Evolutionary conservation across 2,888 invertebrate genomes (phyloP).

Genomic region (Tridacna gigas): DNA sequence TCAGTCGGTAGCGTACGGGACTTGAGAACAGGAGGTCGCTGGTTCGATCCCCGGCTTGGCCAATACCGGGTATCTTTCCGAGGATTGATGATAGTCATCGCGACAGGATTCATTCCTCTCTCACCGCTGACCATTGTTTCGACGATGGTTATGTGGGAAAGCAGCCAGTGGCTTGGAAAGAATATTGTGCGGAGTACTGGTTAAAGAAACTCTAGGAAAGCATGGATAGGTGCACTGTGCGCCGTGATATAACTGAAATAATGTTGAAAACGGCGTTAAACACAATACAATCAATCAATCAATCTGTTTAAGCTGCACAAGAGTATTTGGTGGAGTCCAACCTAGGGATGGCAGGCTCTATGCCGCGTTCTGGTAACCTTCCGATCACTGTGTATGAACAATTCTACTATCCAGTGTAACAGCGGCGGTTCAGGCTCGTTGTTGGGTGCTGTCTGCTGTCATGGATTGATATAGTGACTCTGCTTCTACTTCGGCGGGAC

Average conservation of each 20-base stretch:
- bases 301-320: too few relatives aligned
- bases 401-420: too few relatives aligned
- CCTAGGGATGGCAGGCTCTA: too few relatives aligned
- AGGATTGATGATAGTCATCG: background rate
- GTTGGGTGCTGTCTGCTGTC: too few relatives aligned
- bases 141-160: background rate
- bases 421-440: too few relatives aligned
- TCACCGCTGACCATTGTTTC: too few relatives aligned
- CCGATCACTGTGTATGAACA: too few relatives aligned
- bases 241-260: background rate
- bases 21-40: background rate
- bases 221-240: background rate
- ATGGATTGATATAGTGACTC: too few relatives aligned
- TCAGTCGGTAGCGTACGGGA: background rate
- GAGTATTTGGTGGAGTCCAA: too few relatives aligned
- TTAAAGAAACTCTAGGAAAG: background rate
- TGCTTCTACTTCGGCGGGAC: too few relatives aligned
- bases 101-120: background rate
- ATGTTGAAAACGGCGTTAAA: background rate
- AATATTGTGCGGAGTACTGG: background rate
- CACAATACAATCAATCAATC: background rate
- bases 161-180: background rate
- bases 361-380: too few relatives aligned
- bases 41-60: background rate
- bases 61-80: background rate